Base-by-base conservation (phyloP, 2,888 invertebrate genomes). In the Eueremaeus valkanovi region DNA sequence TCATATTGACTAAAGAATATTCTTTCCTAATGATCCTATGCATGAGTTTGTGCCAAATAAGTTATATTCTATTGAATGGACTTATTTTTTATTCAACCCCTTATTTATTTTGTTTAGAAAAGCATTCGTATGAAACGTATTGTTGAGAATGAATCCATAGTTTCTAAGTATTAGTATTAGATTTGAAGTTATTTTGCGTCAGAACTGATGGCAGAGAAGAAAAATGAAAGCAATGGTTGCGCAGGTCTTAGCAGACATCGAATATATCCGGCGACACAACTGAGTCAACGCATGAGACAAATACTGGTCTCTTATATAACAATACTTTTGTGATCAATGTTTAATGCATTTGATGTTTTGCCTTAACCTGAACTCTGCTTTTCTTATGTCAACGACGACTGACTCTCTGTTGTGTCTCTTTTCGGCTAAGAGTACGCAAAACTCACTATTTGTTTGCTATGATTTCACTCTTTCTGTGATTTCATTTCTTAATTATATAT, bases 341-440 rank as follows among this genome's bases (percentile, higher is more conserved):
- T 45, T 45, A 45, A 45, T 45, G 42, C 55, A 55, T 55, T 55
- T 55, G 55, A 55, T 55, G 27, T 55, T 55, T 55, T 55, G 55
- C 24, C 55, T 55, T 55, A 55, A 55, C 55, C 55, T 55, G 27
- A 55, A 27, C 55, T 55, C 55, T 27, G 55, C 27, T 55, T 55
- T 55, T 55, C 55, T 55, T 55, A 27, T 27, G 3, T 11, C 18
- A 13, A 18, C 9, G 55, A 51, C 18, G 55, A 55, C 55, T 9
- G 3, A 27, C 45, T 45, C 11, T 16, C 9, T 16, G 3, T 11
- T 16, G 45, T 11, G 45, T 16, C 9, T 45, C 9, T 11, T 45
- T 11, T 45, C 16, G 11, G 36, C 18, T 27, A 24, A 27, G 11
- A 24, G 27, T 8, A 27, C 9, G 27, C 9, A 55, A 24, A 24